A percentile compares a stretch with the other conserved stretches of the same genome.
Conservation (phyloP, 1,140 invertebrate species). For the Akabosia matsudoensis region DNA sequence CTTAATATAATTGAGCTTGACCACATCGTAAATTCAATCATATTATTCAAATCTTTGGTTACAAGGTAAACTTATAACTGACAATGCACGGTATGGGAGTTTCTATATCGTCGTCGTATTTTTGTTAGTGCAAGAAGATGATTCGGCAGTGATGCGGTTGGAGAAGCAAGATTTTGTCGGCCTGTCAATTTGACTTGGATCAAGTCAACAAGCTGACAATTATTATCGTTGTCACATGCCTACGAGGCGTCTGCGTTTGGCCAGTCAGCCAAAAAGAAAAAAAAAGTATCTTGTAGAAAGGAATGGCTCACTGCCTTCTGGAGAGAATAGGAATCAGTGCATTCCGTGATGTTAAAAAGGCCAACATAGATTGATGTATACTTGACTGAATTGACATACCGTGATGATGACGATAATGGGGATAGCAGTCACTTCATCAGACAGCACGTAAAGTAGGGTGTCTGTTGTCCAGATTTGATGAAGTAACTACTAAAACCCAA, state of each 20-base stretch:
- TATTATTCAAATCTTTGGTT: no score
- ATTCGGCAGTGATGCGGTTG: no score
- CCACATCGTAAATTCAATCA: no score
- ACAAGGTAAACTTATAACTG: no score
- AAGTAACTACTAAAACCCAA: no score
- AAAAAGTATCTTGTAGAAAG: background rate
- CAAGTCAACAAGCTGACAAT: constrained; percentile 21
- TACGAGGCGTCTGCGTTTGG: constrained; percentile 7
- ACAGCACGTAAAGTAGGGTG: background rate
- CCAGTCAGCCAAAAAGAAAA: background rate
- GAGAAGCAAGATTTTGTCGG: background rate
- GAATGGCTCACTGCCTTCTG: background rate
- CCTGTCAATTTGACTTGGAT: constrained; percentile 18
- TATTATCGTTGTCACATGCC: constrained; percentile 22
- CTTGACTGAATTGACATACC: background rate
- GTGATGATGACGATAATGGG: background rate
- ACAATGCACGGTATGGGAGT: no score
- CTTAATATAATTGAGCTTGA: no score
- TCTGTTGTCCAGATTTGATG: no score
- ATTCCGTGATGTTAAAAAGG: no score
- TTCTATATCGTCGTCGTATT: no score
- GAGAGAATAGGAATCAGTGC: no score
- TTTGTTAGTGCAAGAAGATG: no score
- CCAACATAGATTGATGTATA: background rate
- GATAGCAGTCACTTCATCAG: background rate